Evolutionary conservation across 2,888 invertebrate genomes (phyloP), one percentile per base, ranked within the genome.

Genomic region (Steromphala cineraria): DNA sequence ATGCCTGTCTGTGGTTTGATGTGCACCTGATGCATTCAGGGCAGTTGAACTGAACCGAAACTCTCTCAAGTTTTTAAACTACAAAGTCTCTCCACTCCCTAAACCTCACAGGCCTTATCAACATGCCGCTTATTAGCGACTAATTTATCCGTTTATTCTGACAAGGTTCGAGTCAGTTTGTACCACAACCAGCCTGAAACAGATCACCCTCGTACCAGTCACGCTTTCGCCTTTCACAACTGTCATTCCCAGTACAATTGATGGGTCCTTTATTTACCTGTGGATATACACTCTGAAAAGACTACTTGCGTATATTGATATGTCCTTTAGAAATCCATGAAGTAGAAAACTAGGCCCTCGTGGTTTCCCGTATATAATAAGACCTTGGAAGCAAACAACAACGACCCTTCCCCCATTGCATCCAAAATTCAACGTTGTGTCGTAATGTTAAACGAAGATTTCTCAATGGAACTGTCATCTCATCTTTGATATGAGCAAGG

Each of bases 211-310:
- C n/a, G 71, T 40, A 36, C 31, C 71, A n/a, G 71, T 71, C 71
- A 71, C 71, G 28, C 28, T 36, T 71, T 19, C 40, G 36, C 40
- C 71, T 31, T 71, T 36, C 62, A 62, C 62, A 28, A 28, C 62
- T 62, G 28, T 62, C 31, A 71, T 71, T 36, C 40, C 19, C 71
- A 71, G 31, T n/a, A 36, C 71, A 71, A 71, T 71, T 71, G 71
- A 40, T 40, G 71, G 19, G 40, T 40, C 36, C 62, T 62, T 17
- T 71, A 31, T 71, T 71, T 71, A 71, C 71, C 36, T 71, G 71
- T 71, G 31, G 71, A 71, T 71, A 71, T 71, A 71, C 10, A 71
- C 71, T 36, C 71, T 71, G 40, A 71, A 71, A 71, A n/a, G 71
- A 71, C 71, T 71, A 19, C 19, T 36, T 17, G 71, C 36, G 71